A percentile compares a stretch with the other conserved stretches of the same genome.
These are phyloP conservation scores for Peromyscus leucopus DNA, from an alignment of 2,113 vertebrate species.

Conservation along the genomic window DNA sequence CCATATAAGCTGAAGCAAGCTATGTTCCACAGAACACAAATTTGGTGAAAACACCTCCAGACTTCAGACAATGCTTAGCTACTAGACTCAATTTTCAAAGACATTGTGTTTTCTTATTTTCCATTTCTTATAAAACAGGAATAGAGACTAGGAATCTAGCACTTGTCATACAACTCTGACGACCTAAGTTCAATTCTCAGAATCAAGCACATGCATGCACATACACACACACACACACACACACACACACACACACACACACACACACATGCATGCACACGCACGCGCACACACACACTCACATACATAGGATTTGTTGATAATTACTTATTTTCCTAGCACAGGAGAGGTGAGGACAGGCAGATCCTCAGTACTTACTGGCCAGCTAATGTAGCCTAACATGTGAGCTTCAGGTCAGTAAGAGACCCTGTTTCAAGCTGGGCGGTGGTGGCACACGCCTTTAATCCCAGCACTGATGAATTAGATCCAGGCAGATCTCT, in stretches of 20 bases:
- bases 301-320: background rate
- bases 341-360: background rate
- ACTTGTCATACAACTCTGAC: background rate
- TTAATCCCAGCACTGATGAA: no score
- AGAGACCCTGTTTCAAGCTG: background rate
- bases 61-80: background rate
- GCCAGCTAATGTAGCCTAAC: no score
- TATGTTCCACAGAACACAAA: background rate
- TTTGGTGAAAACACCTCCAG: background rate
- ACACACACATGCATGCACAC: background rate
- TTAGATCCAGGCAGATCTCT: no score
- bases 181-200: background rate
- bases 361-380: no score
- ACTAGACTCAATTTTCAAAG: background rate
- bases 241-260: background rate
- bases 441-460: no score
- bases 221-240: background rate
- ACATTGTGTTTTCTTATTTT: background rate
- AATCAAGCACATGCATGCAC: background rate
- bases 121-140: background rate
- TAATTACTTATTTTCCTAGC: background rate
- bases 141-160: background rate
- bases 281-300: no score
- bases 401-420: background rate
- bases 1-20: background rate